A percentile compares a stretch with the other conserved stretches of the same genome.
These are phyloP conservation scores for Neocloeon triangulifer DNA, from an alignment of 1,140 invertebrate species.

Conservation along the genomic window DNA sequence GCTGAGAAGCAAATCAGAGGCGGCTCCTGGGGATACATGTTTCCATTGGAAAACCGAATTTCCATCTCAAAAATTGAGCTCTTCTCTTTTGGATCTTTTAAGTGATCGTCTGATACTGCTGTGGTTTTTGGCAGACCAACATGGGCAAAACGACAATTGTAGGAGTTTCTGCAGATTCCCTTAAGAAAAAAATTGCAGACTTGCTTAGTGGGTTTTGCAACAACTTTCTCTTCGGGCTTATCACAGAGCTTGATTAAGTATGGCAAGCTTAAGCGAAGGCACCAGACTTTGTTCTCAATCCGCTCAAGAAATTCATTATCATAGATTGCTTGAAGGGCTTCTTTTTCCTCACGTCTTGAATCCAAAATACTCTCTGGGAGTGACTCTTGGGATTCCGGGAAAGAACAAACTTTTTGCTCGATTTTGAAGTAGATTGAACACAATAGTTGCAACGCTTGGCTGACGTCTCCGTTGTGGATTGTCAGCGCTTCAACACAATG, in stretches of 20 bases:
- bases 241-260: conserved; percentile 34
- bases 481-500: conserved; percentile 48
- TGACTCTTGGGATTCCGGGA: conserved; percentile 9
- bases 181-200: conserved; percentile 39
- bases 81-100: conserved; percentile 10
- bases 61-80: conserved; percentile 33
- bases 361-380: conserved; percentile 19
- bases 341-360: conserved; percentile 40
- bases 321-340: conserved; percentile 48
- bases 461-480: conserved; percentile 32
- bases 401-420: conserved; percentile 12
- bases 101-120: conserved; percentile 15
- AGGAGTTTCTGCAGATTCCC: conserved; percentile 40
- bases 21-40: conserved; percentile 43
- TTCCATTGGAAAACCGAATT: conserved; percentile 40
- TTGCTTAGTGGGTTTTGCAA: conserved; percentile 17
- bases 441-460: conserved; percentile 38
- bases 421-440: conserved; percentile 40
- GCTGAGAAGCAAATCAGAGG: conserved; percentile 42
- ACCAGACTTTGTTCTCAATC: conserved; percentile 37
- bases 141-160: conserved; percentile 48
- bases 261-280: conserved; percentile 34
- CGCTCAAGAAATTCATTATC: conserved; percentile 37
- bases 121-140: conserved; percentile 19
- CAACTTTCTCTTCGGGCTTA: conserved; percentile 22